Conservation (phyloP, 2,797 vertebrate genomes). For the Sebastiscus tertius region DNA sequence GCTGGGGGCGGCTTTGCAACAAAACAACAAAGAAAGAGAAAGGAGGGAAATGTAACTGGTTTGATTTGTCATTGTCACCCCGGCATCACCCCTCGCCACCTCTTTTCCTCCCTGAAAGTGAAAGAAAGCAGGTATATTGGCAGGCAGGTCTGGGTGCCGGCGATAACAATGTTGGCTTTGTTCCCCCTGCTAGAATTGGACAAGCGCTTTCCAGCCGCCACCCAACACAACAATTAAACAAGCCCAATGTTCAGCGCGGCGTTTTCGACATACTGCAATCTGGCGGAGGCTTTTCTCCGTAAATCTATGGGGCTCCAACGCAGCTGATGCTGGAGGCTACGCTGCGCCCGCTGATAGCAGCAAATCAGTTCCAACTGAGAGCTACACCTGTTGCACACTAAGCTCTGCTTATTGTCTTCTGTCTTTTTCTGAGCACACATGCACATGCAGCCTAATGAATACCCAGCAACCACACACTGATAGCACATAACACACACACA, state of each 20-base stretch:
- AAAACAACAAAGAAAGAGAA: slow-evolving; percentile 38
- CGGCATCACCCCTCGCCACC: slow-evolving; percentile 45
- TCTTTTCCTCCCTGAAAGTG: slow-evolving; percentile 18
- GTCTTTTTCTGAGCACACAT: slow-evolving; percentile 22
- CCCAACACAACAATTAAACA: slow-evolving; percentile 75
- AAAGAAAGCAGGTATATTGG: slow-evolving; percentile 74
- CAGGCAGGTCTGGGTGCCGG: slow-evolving; percentile 62
- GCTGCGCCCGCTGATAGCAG: slow-evolving; percentile 61
- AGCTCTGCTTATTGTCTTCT: slow-evolving; percentile 50
- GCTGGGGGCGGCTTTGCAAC: slow-evolving; percentile 32
- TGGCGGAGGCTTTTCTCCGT: slow-evolving; percentile 37
- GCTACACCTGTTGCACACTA: slow-evolving; percentile 64
- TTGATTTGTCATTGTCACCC: slow-evolving; percentile 67
- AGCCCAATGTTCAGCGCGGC: slow-evolving; percentile 32
- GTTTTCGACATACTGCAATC: slow-evolving; percentile 50
- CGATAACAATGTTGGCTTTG: slow-evolving; percentile 80
- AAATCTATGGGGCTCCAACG: slow-evolving; percentile 45
- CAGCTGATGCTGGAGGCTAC: slow-evolving; percentile 53
- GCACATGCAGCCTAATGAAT: slow-evolving; percentile 31
- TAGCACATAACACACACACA: slow-evolving; percentile 1
- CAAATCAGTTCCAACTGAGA: slow-evolving; percentile 60
- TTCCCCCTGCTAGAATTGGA: slow-evolving; percentile 71
- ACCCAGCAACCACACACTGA: not conserved
- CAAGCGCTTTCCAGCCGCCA: slow-evolving; percentile 55
- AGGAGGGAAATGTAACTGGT: slow-evolving; percentile 46